Conservation (phyloP, 2,888 invertebrate species). For the Gonocerus acuteangulatus region DNA sequence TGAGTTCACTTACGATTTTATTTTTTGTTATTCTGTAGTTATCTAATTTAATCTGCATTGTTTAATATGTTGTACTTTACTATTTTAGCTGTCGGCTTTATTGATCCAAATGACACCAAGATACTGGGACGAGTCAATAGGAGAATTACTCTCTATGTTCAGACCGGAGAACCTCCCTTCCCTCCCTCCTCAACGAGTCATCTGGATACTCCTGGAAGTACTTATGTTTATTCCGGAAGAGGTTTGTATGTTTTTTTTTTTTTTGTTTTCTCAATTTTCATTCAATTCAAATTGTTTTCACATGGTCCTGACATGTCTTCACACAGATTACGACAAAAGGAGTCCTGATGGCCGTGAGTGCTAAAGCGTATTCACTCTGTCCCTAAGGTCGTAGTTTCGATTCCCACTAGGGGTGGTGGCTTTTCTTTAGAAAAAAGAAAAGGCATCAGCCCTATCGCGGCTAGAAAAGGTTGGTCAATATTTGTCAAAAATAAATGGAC, state of each 20-base stretch:
- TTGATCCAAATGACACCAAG: conserved; percentile 60
- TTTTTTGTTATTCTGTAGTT: too few relatives aligned
- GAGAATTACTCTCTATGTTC: conserved; percentile 62
- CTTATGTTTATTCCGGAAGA: conserved; percentile 82
- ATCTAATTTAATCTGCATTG: too few relatives aligned
- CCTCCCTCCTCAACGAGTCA: conserved; percentile 53
- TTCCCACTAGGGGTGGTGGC: too few relatives aligned
- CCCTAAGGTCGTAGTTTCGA: too few relatives aligned
- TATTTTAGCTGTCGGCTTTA: conserved; percentile 70
- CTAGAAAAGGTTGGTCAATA: too few relatives aligned
- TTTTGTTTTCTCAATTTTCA: background rate
- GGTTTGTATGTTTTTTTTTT: conserved; percentile 45
- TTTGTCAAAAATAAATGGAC: too few relatives aligned
- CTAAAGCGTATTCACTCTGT: background rate
- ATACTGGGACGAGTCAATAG: conserved; percentile 59
- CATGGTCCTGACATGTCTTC: background rate
- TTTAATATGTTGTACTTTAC: too few relatives aligned
- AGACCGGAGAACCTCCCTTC: conserved; percentile 45
- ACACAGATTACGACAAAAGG: too few relatives aligned
- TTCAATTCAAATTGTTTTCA: background rate
- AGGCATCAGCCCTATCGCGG: too few relatives aligned
- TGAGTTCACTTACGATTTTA: conserved; percentile 47
- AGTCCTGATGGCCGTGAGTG: too few relatives aligned
- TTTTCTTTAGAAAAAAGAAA: too few relatives aligned
- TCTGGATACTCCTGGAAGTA: conserved; percentile 69